phyloP scores from a whole-genome alignment of 2,888 invertebrate genomes.

The Meiosimyza platycephala region DNA sequence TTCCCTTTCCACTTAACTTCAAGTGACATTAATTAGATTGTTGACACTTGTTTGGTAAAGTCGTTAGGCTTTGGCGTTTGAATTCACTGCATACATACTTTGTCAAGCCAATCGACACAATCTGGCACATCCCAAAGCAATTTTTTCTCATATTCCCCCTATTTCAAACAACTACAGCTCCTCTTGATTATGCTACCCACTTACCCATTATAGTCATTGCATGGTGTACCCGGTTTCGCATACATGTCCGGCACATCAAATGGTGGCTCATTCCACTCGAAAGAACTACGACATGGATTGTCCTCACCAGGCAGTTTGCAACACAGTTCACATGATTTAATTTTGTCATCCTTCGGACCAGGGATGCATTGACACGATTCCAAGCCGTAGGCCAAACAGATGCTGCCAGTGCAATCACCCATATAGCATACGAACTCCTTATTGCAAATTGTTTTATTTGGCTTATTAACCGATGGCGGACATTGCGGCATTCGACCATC shows the following conservation, averaged over 20 bases:
- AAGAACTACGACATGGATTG: conserved; percentile 87
- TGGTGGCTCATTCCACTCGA: conserved; percentile 89
- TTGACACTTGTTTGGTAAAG: not conserved
- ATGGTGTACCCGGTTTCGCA: conserved; percentile 93
- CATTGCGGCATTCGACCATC: conserved; percentile 90
- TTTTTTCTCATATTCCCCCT: not conserved
- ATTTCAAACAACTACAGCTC: not conserved
- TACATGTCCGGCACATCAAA: conserved; percentile 94
- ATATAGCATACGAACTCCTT: conserved; percentile 97
- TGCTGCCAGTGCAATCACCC: conserved; percentile 97
- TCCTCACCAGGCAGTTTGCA: conserved; percentile 88
- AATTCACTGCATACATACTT: not conserved
- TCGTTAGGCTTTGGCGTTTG: not conserved
- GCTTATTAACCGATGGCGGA: conserved; percentile 91
- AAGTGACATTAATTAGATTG: not conserved
- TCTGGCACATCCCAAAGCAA: no score
- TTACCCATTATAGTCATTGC: conserved; percentile 90
- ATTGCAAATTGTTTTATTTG: conserved; percentile 95
- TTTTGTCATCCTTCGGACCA: conserved; percentile 80
- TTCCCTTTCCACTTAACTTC: no score
- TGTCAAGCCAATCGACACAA: no score
- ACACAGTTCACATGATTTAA: conserved; percentile 92
- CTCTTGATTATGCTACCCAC: conserved; percentile 38
- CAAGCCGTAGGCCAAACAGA: conserved; percentile 94
- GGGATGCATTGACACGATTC: conserved; percentile 95